Conservation (phyloP, 2,888 invertebrate species). For the Xestoiulus laeticollis region DNA sequence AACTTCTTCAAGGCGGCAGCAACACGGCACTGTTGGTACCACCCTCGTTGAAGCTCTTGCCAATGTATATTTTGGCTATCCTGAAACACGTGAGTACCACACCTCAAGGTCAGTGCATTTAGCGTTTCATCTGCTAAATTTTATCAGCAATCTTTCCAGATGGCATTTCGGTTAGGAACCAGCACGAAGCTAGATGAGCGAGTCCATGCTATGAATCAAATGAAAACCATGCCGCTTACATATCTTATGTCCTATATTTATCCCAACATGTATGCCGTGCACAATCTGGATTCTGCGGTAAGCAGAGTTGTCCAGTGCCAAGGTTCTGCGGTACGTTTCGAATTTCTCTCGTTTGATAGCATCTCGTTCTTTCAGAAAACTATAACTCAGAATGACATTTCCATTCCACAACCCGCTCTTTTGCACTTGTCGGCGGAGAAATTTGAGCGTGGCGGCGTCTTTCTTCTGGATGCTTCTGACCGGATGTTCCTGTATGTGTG, state of each 20-base stretch:
- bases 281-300: conserved; percentile 70
- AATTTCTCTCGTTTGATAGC: neutral
- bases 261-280: conserved; percentile 91
- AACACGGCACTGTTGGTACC: conserved; percentile 76
- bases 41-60: conserved; percentile 79
- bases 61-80: conserved; percentile 86
- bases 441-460: conserved; percentile 82
- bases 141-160: conserved; percentile 67
- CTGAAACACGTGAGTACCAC: conserved; percentile 79
- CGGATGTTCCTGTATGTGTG: conserved; percentile 85
- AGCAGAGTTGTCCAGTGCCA: neutral
- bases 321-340: neutral
- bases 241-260: conserved; percentile 85
- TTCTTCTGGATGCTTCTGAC: conserved; percentile 88
- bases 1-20: conserved; percentile 67
- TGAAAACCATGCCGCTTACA: conserved; percentile 86
- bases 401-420: conserved; percentile 72
- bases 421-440: conserved; percentile 83
- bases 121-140: neutral
- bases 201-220: conserved; percentile 89
- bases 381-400: conserved; percentile 61
- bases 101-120: neutral
- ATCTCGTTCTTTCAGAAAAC: conserved; percentile 60
- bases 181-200: conserved; percentile 93
- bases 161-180: conserved; percentile 87